Base-by-base conservation (phyloP, 23 tunicate genomes). In the Halocynthia aurantium region DNA sequence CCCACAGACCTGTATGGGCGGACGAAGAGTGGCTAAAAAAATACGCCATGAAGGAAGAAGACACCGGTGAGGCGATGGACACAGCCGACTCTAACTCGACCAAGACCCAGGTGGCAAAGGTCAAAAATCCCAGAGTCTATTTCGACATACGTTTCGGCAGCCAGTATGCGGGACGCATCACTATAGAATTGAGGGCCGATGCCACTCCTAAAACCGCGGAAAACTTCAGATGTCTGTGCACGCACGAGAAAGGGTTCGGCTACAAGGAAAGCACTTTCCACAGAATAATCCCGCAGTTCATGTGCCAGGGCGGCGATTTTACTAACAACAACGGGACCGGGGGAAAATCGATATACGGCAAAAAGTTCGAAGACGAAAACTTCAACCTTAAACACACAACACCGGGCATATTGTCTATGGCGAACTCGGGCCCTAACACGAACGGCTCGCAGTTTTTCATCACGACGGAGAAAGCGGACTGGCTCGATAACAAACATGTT, bases 241-340 rank as follows among this genome's bases (percentile, higher is more conserved):
- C 96, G 5, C 90, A 91, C 67, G 99, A 95, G 62, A 95, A 95
- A 81, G 99, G 99, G 10, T 95, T 70, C 55, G 99, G 99, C 6
- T 95, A 81, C 80, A 81, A 84, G 52, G 94, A 87, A 50, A 84
- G 91, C 58, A 75, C 84, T 6, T 95, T 95, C 69, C 99, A 95
- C 70, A 72, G 99, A 54, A 89, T 95, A 55, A 95, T 95, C 53
- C 99, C 99, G 6, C 96, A 91, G 64, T 95, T 95, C 81, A 95
- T 95, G 99, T 95, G 99, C 62, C 99, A 95, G 84, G 99, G 99
- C 53, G 99, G 99, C 6, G 99, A 95, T 51, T 95, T 95, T 73
- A 84, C 86, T 8, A 85, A 95, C 64, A 84, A 91, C 72, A 86
- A 95, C 78, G 99, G 99, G 2, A 95, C 99, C 7, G 99, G 99